Base-by-base conservation (phyloP, 2,888 invertebrate genomes). In the Limnephilus auricula region DNA sequence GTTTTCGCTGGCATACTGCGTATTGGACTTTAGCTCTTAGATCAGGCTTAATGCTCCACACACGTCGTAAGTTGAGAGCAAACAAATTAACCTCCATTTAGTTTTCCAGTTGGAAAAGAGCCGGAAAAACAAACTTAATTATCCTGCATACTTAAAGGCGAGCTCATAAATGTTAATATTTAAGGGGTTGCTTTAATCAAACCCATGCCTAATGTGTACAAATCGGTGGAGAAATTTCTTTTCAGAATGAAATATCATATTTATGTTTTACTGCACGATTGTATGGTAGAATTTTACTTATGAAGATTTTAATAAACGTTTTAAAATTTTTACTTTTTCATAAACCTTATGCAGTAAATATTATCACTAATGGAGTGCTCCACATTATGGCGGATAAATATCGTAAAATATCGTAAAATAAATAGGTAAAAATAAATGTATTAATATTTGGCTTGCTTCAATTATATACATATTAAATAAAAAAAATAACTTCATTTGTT, bases 51-150 rank as follows among this genome's bases (percentile, higher is more conserved):
- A 88, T 90, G 90, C 89, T 89, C 87, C 91, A 85, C 79, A 90
- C 86, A 45, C 89, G 83, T 79, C 82, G 91, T 88, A 65, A 80
- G 88, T 80, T 82, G 89, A 89, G 32, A 89, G 90, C 92, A 90
- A 92, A 92, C 90, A 92, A 92, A 92, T 92, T 90, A 92, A 88
- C 90, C 92, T 91, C 90, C 90, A 92, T 92, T 92, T 89, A 79
- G 92, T 86, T 90, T 89, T 79, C 80, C 89, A 40, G 80, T 89
- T 89, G 79, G 80, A 89, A 89, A 89, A 80, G 89, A 89, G 80
- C 80, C 4, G 80, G 45, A 45, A 79, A 80, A 89, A 89, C 89
- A 80, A 89, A 89, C 89, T 89, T 89, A 89, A 89, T 89, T 89
- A 89, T 89, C 80, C 89, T 89, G 89, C 89, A 89, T 89, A 80